Base-by-base conservation (phyloP, 2,113 vertebrate species). In the Beaufortia kweichowensis region DNA sequence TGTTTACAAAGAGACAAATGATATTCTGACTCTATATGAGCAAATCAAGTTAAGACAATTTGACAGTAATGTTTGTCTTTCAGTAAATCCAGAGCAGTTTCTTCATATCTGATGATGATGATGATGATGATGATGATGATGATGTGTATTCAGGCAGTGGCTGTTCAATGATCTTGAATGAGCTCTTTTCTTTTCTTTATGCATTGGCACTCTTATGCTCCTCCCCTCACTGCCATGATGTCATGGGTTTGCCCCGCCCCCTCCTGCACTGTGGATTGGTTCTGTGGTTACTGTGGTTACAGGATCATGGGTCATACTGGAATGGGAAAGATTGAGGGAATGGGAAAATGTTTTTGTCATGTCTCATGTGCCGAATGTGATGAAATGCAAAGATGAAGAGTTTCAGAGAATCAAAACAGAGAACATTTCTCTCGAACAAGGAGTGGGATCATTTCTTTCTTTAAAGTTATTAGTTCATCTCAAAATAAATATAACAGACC, bases 151-250 rank as follows among this genome's bases (percentile, higher is more conserved):
- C 19, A 21, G 48, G 19, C 7, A 21, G n/a, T 53, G 53, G 69
- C 33, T 71, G 53, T 71, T 71, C 69, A 71, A 56, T 70, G 17
- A 33, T 6, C 5, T 17, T 31, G 41, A 10, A 46, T 39, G 3
- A 55, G 35, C 21, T 17, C 23, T 2, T 43, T 59, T 41, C 50
- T 77, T 86, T 59, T 84, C 77, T 81, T 84, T 75, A 84, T 80
- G 86, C 86, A 75, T 82, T 56, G 87, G 84, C 84, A 86, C 84
- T 84, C 61, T 86, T 46, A 84, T 82, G 48, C 84, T 79, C 77
- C 80, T 86, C 72, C 84, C 78, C 82, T 61, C 81, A 21, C 39
- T 26, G 12, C 50, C 33, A n/a, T 11, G 43, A 64, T 61, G 65
- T 31, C 61, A 39, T 2, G 12, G 23, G 29, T 31, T 46, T 53